phyloP scores from a whole-genome alignment of 2,797 vertebrate genomes.

The Vipera latastei region DNA sequence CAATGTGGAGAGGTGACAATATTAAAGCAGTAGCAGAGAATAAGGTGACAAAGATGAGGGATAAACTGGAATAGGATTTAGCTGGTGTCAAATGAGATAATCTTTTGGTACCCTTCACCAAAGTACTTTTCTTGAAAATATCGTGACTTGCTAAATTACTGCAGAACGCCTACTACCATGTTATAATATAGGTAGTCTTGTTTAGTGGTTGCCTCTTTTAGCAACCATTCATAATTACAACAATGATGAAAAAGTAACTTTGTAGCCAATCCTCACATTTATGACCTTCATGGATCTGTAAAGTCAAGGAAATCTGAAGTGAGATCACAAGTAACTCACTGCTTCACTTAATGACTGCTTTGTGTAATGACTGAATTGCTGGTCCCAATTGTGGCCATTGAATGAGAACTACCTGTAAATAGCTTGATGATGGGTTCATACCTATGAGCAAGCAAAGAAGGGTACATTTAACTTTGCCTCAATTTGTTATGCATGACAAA shows the following conservation, averaged over 20 bases:
- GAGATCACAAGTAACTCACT: neutral
- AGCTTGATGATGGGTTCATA: neutral
- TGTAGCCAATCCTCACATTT: neutral
- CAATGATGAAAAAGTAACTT: neutral
- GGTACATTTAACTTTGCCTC: neutral
- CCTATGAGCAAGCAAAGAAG: neutral
- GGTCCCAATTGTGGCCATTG: neutral
- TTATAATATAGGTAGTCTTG: neutral
- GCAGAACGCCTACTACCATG: neutral
- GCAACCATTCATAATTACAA: neutral
- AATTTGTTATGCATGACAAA: neutral
- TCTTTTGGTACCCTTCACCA: neutral
- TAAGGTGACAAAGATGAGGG: neutral
- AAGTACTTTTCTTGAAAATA: neutral
- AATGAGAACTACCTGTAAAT: neutral
- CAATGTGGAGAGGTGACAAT: neutral
- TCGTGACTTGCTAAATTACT: neutral
- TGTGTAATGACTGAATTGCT: neutral
- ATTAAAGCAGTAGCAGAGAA: neutral
- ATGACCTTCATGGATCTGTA: neutral
- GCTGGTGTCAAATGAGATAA: neutral
- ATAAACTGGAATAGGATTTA: neutral
- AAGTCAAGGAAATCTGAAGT: neutral
- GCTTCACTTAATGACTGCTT: neutral
- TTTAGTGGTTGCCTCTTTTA: neutral